Percentiles rank a stretch among this genome's conserved stretches.
Evolutionary conservation across 2,888 invertebrate species (phyloP).

Genomic region (Lasioglossum zephyrum): DNA sequence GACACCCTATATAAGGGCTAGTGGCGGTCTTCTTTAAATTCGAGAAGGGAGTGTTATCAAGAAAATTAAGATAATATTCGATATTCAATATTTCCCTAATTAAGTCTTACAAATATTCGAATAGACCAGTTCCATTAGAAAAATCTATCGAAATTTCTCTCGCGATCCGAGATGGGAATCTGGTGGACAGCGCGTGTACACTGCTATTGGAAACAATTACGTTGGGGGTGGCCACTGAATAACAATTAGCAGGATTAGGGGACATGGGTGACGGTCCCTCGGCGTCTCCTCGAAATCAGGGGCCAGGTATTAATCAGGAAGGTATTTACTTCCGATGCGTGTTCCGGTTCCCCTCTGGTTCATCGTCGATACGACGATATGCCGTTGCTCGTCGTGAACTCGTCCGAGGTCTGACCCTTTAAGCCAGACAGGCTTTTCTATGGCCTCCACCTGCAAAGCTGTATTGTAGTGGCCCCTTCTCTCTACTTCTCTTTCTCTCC

Average conservation of each 20-base stretch:
- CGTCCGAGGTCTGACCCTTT: constrained; percentile 80
- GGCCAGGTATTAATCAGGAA: constrained; percentile 45
- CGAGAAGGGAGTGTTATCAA: too few species aligned
- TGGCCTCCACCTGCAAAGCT: constrained; percentile 78
- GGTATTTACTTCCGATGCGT: constrained; percentile 45
- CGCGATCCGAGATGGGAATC: background rate
- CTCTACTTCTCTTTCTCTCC: constrained; percentile 1
- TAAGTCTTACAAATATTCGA: too few species aligned
- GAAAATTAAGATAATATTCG: too few species aligned
- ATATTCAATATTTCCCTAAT: too few species aligned
- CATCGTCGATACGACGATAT: constrained; percentile 47
- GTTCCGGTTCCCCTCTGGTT: background rate
- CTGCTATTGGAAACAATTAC: background rate
- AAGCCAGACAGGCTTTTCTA: constrained; percentile 83
- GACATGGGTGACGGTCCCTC: background rate
- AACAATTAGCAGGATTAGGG: constrained; percentile 24
- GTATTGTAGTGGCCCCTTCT: constrained; percentile 64
- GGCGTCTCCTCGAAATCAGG: constrained; percentile 15
- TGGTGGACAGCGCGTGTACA: background rate
- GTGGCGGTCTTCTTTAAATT: background rate
- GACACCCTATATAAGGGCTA: background rate
- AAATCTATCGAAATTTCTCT: background rate
- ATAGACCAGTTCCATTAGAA: background rate
- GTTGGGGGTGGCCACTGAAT: background rate
- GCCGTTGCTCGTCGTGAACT: constrained; percentile 55